Evolutionary conservation across 2,888 invertebrate species (phyloP).

Genomic region (Stomorhina lunata): DNA sequence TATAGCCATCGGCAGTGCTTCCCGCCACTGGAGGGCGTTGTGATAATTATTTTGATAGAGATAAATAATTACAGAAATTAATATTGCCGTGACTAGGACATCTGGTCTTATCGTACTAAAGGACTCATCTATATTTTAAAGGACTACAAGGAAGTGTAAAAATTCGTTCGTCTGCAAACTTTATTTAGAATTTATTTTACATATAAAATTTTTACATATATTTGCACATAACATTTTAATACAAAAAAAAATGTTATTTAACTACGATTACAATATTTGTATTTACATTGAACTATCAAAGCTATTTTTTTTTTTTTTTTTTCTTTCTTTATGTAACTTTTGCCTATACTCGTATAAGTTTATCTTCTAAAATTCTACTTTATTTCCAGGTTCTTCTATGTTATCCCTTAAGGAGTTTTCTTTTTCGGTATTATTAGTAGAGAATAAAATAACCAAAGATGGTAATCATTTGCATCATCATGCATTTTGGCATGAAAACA

Average conservation of each 20-base stretch:
- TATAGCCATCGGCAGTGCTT: no score
- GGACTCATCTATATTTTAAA: no score
- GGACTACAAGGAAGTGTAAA: no score
- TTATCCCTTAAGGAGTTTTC: slow-evolving; percentile 35
- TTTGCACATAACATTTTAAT: no score
- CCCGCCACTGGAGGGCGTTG: no score
- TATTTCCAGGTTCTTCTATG: background rate
- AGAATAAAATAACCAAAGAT: slow-evolving; percentile 62
- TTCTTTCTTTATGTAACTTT: background rate
- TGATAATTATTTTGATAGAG: no score
- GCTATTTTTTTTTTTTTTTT: slow-evolving; percentile 2
- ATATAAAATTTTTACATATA: no score
- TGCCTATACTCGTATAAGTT: background rate
- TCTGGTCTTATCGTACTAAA: no score
- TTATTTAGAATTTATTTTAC: no score
- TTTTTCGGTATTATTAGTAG: slow-evolving; percentile 64
- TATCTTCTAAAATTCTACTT: background rate
- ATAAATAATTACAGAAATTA: no score
- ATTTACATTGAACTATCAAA: slow-evolving; percentile 36
- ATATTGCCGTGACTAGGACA: no score
- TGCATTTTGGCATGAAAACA: slow-evolving; percentile 51
- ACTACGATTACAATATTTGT: slow-evolving; percentile 41
- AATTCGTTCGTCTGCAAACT: no score
- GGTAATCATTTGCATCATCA: slow-evolving; percentile 67
- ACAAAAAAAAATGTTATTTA: slow-evolving; percentile 32